Evolutionary conservation across 2,797 vertebrate genomes (phyloP).

Genomic region (Eulemur coronatus): DNA sequence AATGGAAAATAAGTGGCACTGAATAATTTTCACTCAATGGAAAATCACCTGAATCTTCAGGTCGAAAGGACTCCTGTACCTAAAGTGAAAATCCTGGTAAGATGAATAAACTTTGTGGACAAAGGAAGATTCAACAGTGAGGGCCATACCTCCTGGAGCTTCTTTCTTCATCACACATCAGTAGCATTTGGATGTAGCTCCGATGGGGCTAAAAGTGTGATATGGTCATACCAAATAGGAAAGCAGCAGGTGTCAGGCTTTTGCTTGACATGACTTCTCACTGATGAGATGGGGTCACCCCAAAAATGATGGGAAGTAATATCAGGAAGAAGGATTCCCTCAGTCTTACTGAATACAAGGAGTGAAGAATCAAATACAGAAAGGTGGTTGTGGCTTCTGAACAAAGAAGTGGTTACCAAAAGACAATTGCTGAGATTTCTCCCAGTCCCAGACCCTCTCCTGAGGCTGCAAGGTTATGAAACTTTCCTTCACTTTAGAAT

Average conservation of each 20-base stretch:
- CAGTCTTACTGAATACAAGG: background rate
- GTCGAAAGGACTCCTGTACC: background rate
- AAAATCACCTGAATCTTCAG: background rate
- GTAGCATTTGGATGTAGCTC: background rate
- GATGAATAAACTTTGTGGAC: background rate
- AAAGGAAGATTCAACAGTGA: constrained; percentile 2
- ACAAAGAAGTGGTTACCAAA: background rate
- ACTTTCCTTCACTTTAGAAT: background rate
- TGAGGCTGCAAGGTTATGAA: background rate
- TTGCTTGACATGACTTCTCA: constrained; percentile 34
- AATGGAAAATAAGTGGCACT: constrained; percentile 22
- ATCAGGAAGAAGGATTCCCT: background rate
- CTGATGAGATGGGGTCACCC: constrained; percentile 6
- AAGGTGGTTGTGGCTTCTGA: background rate
- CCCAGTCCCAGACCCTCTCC: background rate
- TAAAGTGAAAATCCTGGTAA: constrained; percentile 15
- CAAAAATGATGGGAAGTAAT: background rate
- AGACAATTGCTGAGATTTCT: background rate
- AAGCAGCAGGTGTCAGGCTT: background rate
- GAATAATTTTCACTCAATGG: background rate
- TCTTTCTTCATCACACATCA: background rate
- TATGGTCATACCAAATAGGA: background rate
- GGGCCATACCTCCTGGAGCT: background rate
- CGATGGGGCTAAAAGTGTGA: background rate
- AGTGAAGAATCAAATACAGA: background rate